A percentile compares a stretch with the other conserved stretches of the same genome.
phyloP scores from a whole-genome alignment of 1,140 invertebrate genomes.

The Cherax destructor region DNA sequence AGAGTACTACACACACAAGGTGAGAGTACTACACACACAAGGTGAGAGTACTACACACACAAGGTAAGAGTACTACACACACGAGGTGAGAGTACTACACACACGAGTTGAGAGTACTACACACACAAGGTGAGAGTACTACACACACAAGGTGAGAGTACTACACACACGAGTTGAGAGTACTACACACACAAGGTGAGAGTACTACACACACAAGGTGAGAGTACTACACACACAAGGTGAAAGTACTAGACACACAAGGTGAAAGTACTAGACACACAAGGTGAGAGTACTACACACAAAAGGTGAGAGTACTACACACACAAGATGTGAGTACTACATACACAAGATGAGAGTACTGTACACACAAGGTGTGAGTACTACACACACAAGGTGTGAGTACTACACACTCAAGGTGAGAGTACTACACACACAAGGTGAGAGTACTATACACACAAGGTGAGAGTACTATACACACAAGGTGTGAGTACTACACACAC shows the following conservation, averaged over 20 bases:
- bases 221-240: too few relatives aligned
- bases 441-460: too few relatives aligned
- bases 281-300: background rate
- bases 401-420: too few relatives aligned
- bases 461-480: too few relatives aligned
- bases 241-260: background rate
- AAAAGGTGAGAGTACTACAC: background rate
- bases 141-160: background rate
- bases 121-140: background rate
- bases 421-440: background rate
- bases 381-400: background rate
- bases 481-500: too few relatives aligned
- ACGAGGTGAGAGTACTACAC: too few relatives aligned
- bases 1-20: too few relatives aligned
- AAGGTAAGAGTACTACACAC: too few relatives aligned
- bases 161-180: background rate
- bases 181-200: background rate
- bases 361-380: background rate
- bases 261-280: background rate
- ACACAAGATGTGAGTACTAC: background rate
- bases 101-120: too few relatives aligned
- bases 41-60: too few relatives aligned
- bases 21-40: too few relatives aligned
- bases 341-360: background rate
- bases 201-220: too few relatives aligned